Evolutionary conservation across 2,113 vertebrate species (phyloP), one percentile per base, ranked within the genome.

Genomic region (Microtus richardsoni): DNA sequence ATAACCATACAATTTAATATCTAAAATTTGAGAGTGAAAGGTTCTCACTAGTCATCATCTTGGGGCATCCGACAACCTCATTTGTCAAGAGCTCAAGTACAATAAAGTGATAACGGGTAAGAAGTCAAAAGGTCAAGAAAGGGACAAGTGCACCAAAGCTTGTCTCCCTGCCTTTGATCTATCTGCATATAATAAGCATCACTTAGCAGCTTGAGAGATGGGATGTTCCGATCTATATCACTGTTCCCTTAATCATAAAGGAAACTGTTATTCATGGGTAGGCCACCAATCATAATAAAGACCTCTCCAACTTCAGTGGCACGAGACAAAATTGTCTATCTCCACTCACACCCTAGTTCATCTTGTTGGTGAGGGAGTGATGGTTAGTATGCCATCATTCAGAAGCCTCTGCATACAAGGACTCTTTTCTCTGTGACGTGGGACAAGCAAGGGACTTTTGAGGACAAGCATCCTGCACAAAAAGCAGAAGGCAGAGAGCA

Each of bases 381-480:
- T 66, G 52, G 49, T 44, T 82, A 44, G 2, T 28, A 30, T 44
- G 36, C 14, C 49, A 11, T 52, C 60, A 58, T 60, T 74, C 36
- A 91, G 17, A n/a, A 78, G 11, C 21, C 19, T 41, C 52, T 54
- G 64, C 22, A 58, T 12, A 85, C 39, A 88, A 60, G 24, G 19
- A n/a, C 11, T 88, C 22, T 17, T 95, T 86, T 94, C 66, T 83
- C 54, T 94, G 77, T 66, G 94, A 83, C 14, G 11, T 95, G 24
- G 12, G 39, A n/a, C 54, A 79, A 79, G 17, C 33, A 78, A 87
- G 26, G 54, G 17, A 83, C 47, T 22, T 47, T 64, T 83, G 10
- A 30, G 3, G 68, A 0, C 64, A 64, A 84, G 36, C 5, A 68
- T 64, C n/a, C 41, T 49, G 17, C 13, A 77, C 26, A 26, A 36